Percentiles rank a stretch among this genome's conserved stretches.
phyloP scores from a whole-genome alignment of 2,888 invertebrate species.

The Nomada goodeniana region DNA sequence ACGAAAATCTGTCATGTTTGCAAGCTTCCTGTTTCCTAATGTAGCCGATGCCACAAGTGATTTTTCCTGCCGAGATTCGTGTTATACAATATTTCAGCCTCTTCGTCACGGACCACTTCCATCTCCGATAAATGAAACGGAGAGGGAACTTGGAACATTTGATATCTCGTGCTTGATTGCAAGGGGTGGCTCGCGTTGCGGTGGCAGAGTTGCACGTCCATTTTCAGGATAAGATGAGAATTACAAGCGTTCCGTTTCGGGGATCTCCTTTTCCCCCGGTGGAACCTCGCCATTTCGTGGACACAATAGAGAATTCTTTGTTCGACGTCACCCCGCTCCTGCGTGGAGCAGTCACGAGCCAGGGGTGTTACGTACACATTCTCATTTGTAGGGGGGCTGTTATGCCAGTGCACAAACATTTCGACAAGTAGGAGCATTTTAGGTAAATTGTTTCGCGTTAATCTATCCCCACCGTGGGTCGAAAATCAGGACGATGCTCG shows the following conservation, averaged over 20 bases:
- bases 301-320: constrained; percentile 69
- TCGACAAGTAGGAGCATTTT: constrained; percentile 71
- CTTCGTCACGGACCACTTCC: constrained; percentile 62
- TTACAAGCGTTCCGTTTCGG: constrained; percentile 74
- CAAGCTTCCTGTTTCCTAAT: too few relatives aligned
- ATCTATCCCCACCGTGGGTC: constrained; percentile 35
- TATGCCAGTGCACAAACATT: constrained; percentile 63
- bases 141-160: constrained; percentile 68
- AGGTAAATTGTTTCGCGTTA: constrained; percentile 75
- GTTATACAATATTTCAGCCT: background rate
- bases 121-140: constrained; percentile 69
- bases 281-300: constrained; percentile 47
- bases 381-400: constrained; percentile 61
- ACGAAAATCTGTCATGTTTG: too few relatives aligned
- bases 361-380: constrained; percentile 61
- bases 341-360: constrained; percentile 24
- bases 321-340: constrained; percentile 41
- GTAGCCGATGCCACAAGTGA: too few relatives aligned
- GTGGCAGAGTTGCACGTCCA: constrained; percentile 68
- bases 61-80: background rate
- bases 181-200: constrained; percentile 69
- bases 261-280: constrained; percentile 57
- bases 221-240: constrained; percentile 79
- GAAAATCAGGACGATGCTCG: constrained; percentile 31
- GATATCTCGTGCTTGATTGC: constrained; percentile 76